phyloP scores from a whole-genome alignment of 1,140 invertebrate genomes.

The Carposina sasakii region DNA sequence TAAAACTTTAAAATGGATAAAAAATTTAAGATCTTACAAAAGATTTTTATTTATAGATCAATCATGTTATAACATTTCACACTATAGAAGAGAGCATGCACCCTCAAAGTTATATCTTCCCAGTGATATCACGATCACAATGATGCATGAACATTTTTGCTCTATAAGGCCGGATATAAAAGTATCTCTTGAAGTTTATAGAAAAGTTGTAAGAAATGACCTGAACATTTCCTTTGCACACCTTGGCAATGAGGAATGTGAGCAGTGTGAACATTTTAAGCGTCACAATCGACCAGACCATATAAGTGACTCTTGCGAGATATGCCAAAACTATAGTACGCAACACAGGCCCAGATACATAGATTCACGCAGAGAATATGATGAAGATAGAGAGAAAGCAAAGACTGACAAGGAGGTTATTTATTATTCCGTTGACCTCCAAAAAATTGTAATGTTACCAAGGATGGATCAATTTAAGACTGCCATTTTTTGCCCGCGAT shows the following conservation, averaged over 20 bases:
- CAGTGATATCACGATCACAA: background rate
- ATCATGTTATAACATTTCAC: too few relatives aligned
- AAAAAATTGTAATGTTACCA: conserved; percentile 27
- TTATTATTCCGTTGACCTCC: conserved; percentile 12
- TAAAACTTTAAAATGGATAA: too few relatives aligned
- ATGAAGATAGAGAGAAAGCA: background rate
- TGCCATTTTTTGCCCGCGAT: conserved; percentile 23
- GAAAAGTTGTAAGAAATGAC: background rate
- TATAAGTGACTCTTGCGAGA: background rate
- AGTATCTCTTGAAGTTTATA: conserved; percentile 2
- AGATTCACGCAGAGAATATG: background rate
- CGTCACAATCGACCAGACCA: background rate
- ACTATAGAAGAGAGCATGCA: background rate
- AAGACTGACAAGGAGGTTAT: background rate
- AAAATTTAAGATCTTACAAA: too few relatives aligned
- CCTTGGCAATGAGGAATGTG: conserved; percentile 3
- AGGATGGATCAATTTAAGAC: conserved; percentile 25
- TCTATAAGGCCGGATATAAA: background rate
- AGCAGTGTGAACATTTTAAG: background rate
- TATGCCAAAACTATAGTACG: background rate
- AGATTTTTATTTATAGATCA: too few relatives aligned
- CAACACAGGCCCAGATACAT: background rate
- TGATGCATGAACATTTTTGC: background rate
- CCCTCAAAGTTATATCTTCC: background rate
- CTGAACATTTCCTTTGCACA: background rate